Evolutionary conservation across 2,113 vertebrate genomes (phyloP).

Genomic region (Burhinus oedicnemus): DNA sequence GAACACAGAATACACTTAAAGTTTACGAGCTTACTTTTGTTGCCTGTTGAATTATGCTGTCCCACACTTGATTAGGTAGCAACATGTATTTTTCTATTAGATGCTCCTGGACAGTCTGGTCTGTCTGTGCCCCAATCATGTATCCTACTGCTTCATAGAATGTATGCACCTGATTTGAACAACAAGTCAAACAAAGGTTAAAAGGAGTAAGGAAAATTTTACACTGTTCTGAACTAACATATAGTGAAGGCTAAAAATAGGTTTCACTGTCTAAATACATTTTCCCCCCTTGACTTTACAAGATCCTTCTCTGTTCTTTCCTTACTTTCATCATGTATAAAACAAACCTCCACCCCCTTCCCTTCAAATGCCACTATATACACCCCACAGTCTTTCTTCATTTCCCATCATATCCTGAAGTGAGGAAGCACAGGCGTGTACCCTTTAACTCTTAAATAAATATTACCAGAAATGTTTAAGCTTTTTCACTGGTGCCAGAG

Average conservation of each 20-base stretch:
- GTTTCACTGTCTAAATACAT: neutral
- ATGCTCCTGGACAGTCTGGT: constrained; percentile 96
- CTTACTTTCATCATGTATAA: neutral
- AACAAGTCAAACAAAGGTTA: neutral
- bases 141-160: constrained; percentile 99
- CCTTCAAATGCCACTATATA: neutral
- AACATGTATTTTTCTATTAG: constrained; percentile 99
- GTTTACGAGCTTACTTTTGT: constrained; percentile 87
- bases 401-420: neutral
- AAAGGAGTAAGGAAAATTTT: neutral
- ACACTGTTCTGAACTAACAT: neutral
- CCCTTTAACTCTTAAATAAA: neutral
- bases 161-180: constrained; percentile 87
- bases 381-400: neutral
- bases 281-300: neutral
- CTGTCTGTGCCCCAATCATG: constrained; percentile 99
- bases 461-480: neutral
- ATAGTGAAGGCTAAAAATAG: neutral
- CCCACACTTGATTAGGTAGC: constrained; percentile 99
- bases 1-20: neutral
- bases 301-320: neutral
- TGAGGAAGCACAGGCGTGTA: rapidly evolving
- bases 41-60: constrained; percentile 99
- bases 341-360: neutral
- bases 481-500: neutral